A percentile compares a stretch with the other conserved stretches of the same genome.
Conservation (phyloP, 1,140 invertebrate species). For the Drosophila tristis region DNA sequence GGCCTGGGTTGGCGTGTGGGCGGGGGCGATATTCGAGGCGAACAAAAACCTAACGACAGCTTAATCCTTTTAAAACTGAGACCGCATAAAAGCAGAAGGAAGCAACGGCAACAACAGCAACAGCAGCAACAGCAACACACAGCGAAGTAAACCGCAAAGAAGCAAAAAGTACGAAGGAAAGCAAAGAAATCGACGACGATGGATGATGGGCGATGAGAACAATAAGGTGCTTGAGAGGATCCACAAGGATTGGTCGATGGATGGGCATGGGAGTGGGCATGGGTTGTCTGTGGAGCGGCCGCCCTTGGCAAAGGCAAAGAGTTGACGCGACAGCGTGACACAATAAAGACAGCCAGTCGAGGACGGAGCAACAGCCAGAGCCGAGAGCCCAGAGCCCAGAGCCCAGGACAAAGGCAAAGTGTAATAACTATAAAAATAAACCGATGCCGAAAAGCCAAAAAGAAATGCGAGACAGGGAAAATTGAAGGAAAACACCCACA, state of each 20-base stretch:
- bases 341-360: slow-evolving; percentile 60
- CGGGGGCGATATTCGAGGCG: neutral
- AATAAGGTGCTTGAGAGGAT: slow-evolving; percentile 67
- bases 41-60: slow-evolving; percentile 73
- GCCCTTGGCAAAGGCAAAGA: slow-evolving; percentile 41
- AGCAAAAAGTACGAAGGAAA: slow-evolving; percentile 19
- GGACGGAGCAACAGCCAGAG: slow-evolving; percentile 14
- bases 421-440: slow-evolving; percentile 80
- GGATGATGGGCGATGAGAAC: slow-evolving; percentile 61
- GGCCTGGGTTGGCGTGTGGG: neutral
- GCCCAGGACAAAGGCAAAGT: slow-evolving; percentile 53
- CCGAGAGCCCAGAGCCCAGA: too few relatives aligned
- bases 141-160: slow-evolving; percentile 49
- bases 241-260: slow-evolving; percentile 18
- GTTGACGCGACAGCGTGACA: slow-evolving; percentile 69
- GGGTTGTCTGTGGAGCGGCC: neutral
- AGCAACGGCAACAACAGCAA: slow-evolving; percentile 15
- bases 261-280: neutral
- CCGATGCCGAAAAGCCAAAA: slow-evolving; percentile 47
- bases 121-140: slow-evolving; percentile 38
- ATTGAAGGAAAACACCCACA: slow-evolving; percentile 7
- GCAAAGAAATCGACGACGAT: slow-evolving; percentile 47
- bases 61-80: slow-evolving; percentile 78
- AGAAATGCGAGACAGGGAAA: neutral
- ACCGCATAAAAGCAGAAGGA: slow-evolving; percentile 65